Conservation (phyloP, 2,888 invertebrate genomes). For the Agrotis clavis region DNA sequence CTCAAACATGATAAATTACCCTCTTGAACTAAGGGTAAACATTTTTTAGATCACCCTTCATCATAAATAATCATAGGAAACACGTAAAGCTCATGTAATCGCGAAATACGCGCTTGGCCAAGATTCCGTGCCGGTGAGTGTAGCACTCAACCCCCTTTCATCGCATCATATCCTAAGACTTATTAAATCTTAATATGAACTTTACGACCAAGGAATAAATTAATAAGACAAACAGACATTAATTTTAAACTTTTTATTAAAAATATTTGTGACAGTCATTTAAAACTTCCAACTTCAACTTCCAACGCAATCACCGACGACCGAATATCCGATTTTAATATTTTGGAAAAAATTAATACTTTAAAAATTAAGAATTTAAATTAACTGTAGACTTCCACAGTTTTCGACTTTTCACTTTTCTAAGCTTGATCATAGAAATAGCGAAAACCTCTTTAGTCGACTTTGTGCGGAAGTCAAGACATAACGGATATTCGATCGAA, state of each 20-base stretch:
- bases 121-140: no score
- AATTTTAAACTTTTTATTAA: slow-evolving; percentile 65
- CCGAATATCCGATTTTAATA: slow-evolving; percentile 37
- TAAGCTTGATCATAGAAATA: slow-evolving; percentile 7
- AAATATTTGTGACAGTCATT: slow-evolving; percentile 77
- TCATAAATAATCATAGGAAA: no score
- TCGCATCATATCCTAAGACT: no score
- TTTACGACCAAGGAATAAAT: no score
- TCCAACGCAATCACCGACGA: slow-evolving; percentile 37
- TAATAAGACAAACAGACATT: slow-evolving; percentile 1
- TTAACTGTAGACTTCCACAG: slow-evolving; percentile 1
- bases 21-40: no score
- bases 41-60: no score
- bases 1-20: no score
- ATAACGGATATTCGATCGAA: slow-evolving; percentile 45
- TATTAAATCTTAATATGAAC: no score
- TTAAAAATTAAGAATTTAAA: not conserved
- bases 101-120: no score
- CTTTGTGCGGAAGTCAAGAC: slow-evolving; percentile 9
- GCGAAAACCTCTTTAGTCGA: slow-evolving; percentile 7
- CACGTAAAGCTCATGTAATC: no score
- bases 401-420: not conserved
- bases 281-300: slow-evolving; percentile 57
- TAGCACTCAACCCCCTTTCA: no score
- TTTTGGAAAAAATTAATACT: slow-evolving; percentile 42